Conservation (phyloP, 2,888 invertebrate species). For the Cheilosia vernalis region DNA sequence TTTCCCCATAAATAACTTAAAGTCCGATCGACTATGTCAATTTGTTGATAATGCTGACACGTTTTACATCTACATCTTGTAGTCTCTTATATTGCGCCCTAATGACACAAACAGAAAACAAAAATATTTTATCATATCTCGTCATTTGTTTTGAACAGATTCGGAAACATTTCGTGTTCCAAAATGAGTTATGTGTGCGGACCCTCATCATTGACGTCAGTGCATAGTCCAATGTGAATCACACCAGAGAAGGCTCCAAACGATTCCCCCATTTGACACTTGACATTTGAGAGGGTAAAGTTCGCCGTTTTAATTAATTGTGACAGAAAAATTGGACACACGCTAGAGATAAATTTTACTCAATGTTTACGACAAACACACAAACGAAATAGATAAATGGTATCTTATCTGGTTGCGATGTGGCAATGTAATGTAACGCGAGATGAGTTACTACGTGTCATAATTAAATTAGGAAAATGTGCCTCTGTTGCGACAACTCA, state of each 20-base stretch:
- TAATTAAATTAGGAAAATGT: too few relatives aligned
- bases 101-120: conserved; percentile 22
- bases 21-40: conserved; percentile 41
- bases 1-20: conserved; percentile 42
- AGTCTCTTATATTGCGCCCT: not conserved
- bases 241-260: not conserved
- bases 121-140: conserved; percentile 47
- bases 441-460: too few relatives aligned
- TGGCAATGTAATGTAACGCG: too few relatives aligned
- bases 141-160: conserved; percentile 61
- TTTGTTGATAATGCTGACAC: conserved; percentile 59
- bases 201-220: conserved; percentile 54
- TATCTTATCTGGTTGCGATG: conserved; percentile 12
- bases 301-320: conserved; percentile 20
- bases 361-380: not conserved
- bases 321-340: conserved; percentile 5
- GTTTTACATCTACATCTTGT: conserved; percentile 2
- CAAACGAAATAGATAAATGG: conserved; percentile 3
- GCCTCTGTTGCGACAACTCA: too few relatives aligned
- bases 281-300: conserved; percentile 19
- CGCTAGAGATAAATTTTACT: not conserved
- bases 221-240: not conserved
- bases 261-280: not conserved
- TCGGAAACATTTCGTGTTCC: conserved; percentile 61
- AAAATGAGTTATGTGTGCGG: conserved; percentile 35